A percentile compares a stretch with the other conserved stretches of the same genome.
Conservation (phyloP, 2,888 invertebrate species). For the Himalopsyche anomala region DNA sequence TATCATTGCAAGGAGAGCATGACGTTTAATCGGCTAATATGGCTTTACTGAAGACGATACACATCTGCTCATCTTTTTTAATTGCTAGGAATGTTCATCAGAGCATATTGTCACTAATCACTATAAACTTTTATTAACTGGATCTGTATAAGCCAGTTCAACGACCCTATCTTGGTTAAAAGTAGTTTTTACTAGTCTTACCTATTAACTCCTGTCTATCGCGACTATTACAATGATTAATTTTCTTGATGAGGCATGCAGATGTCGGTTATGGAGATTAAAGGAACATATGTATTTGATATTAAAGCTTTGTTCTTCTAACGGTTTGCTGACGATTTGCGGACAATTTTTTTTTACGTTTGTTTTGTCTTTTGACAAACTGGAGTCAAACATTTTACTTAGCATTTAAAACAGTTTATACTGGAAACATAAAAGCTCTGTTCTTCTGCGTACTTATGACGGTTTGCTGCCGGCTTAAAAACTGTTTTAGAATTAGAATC, state of each 20-base stretch:
- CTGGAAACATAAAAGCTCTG: too few relatives aligned
- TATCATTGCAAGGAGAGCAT: conserved; percentile 36
- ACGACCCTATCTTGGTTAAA: conserved; percentile 44
- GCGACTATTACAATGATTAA: conserved; percentile 27
- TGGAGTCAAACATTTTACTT: too few relatives aligned
- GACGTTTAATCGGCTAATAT: conserved; percentile 1
- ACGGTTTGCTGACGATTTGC: too few relatives aligned
- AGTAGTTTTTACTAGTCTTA: conserved; percentile 9
- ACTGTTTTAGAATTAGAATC: too few relatives aligned
- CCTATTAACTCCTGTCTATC: conserved; percentile 25
- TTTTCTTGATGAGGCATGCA: conserved; percentile 27
- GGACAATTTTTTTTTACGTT: too few relatives aligned
- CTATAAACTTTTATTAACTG: conserved; percentile 48
- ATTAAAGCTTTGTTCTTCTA: background rate
- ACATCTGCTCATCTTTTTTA: conserved; percentile 53
- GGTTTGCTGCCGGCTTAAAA: too few relatives aligned
- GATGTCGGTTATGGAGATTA: conserved; percentile 16
- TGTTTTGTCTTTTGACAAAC: too few relatives aligned
- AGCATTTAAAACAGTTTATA: too few relatives aligned
- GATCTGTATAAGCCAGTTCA: conserved; percentile 39
- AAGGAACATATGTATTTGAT: background rate
- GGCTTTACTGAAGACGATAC: conserved; percentile 3
- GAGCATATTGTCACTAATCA: conserved; percentile 62
- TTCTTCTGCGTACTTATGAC: too few relatives aligned
- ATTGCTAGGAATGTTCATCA: conserved; percentile 64